Conservation (phyloP, 2,797 vertebrate species). For the Leptatherina wallacei region DNA sequence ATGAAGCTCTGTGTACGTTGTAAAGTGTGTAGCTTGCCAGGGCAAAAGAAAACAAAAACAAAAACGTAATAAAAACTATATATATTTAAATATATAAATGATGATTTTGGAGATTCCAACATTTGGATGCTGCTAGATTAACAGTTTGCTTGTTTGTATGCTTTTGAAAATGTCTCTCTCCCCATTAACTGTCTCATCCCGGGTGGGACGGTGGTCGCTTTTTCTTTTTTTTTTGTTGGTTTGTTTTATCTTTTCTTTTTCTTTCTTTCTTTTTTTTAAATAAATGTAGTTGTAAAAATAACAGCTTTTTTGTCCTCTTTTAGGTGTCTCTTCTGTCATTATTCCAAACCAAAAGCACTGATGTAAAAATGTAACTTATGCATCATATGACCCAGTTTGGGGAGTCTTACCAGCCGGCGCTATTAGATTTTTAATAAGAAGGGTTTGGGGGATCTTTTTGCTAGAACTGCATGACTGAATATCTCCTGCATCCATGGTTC, state of each 20-base stretch:
- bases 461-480: background rate
- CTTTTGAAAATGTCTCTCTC: slow-evolving; percentile 88
- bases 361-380: background rate
- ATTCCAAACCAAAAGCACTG: background rate
- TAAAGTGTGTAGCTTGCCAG: slow-evolving; percentile 84
- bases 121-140: slow-evolving; percentile 95
- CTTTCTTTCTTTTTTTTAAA: slow-evolving; percentile 70
- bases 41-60: slow-evolving; percentile 68
- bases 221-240: slow-evolving; percentile 33
- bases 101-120: slow-evolving; percentile 88
- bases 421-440: background rate
- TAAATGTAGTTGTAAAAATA: slow-evolving; percentile 85
- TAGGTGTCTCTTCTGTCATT: background rate
- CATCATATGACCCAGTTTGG: background rate
- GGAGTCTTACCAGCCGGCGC: too few relatives aligned
- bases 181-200: slow-evolving; percentile 88
- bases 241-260: slow-evolving; percentile 48
- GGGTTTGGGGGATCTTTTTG: background rate
- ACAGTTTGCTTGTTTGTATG: slow-evolving; percentile 91
- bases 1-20: slow-evolving; percentile 86
- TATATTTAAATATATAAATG: slow-evolving; percentile 84
- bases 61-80: slow-evolving; percentile 64
- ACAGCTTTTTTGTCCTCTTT: slow-evolving; percentile 11
- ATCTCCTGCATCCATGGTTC: background rate
- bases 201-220: slow-evolving; percentile 85